A percentile compares a stretch with the other conserved stretches of the same genome.
Evolutionary conservation across 2,797 vertebrate genomes (phyloP).

Genomic region (Acrocephalus scirpaceus): DNA sequence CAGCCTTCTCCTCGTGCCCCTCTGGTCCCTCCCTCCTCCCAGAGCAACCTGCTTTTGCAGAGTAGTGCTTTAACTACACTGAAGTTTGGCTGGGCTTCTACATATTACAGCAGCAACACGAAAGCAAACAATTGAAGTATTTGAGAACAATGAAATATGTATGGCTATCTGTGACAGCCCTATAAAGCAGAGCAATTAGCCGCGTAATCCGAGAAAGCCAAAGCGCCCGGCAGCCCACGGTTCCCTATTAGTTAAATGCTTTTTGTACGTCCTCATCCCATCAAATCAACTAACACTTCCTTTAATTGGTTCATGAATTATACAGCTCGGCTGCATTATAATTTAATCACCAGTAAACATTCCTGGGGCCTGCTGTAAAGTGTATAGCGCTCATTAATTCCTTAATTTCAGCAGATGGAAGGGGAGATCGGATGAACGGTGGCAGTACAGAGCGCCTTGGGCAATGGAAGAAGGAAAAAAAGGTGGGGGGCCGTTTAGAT

Average conservation of each 20-base stretch:
- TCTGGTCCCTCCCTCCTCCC: slow-evolving; percentile 56
- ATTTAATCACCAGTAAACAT: slow-evolving; percentile 99
- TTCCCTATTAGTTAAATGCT: slow-evolving; percentile 99
- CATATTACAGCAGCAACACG: slow-evolving; percentile 94
- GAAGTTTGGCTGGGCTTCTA: slow-evolving; percentile 93
- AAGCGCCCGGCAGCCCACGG: slow-evolving; percentile 85
- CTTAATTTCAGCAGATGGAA: slow-evolving; percentile 99
- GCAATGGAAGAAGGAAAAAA: slow-evolving; percentile 81
- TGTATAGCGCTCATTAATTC: slow-evolving; percentile 97
- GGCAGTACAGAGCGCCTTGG: slow-evolving; percentile 85
- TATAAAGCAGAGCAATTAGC: slow-evolving; percentile 99
- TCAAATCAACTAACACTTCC: slow-evolving; percentile 99
- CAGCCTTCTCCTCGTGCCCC: slow-evolving; percentile 37
- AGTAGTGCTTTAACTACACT: slow-evolving; percentile 89
- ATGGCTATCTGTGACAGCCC: slow-evolving; percentile 98
- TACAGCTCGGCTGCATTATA: slow-evolving; percentile 96
- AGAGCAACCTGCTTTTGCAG: slow-evolving; percentile 75
- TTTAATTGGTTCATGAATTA: slow-evolving; percentile 99
- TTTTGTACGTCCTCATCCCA: slow-evolving; percentile 98
- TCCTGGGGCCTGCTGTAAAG: slow-evolving; percentile 92
- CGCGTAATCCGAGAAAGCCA: slow-evolving; percentile 93
- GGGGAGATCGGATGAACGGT: slow-evolving; percentile 82
- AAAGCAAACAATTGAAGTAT: slow-evolving; percentile 96
- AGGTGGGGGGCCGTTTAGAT: slow-evolving; percentile 81
- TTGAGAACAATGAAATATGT: slow-evolving; percentile 99